Conservation (phyloP, 2,113 vertebrate species). For the Mola mola region DNA sequence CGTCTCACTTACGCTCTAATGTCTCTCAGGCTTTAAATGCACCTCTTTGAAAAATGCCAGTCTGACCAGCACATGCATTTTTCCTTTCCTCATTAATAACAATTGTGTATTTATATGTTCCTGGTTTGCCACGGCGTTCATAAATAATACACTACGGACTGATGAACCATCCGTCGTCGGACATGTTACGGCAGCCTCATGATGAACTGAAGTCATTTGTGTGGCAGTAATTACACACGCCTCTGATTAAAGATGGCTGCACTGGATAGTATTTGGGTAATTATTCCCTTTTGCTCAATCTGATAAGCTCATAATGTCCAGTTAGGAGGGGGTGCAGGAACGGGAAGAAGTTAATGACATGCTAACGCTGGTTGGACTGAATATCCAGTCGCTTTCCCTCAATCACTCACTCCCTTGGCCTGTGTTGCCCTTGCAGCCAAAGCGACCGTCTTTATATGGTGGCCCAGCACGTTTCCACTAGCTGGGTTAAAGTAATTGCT, state of each 20-base stretch:
- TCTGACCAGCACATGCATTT: constrained; percentile 68
- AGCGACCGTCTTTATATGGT: constrained; percentile 64
- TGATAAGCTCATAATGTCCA: constrained; percentile 80
- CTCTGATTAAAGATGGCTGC: constrained; percentile 81
- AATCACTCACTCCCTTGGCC: constrained; percentile 71
- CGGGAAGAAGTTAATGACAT: constrained; percentile 73
- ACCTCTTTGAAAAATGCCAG: constrained; percentile 69
- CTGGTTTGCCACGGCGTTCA: constrained; percentile 44
- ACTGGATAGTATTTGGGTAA: constrained; percentile 81
- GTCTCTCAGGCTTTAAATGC: constrained; percentile 65
- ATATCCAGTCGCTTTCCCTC: constrained; percentile 71
- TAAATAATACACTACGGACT: constrained; percentile 76
- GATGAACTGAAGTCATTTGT: constrained; percentile 80
- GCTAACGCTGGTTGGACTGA: constrained; percentile 69
- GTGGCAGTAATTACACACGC: constrained; percentile 82
- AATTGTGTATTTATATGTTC: constrained; percentile 71
- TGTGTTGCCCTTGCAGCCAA: constrained; percentile 58
- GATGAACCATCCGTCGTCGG: constrained; percentile 73
- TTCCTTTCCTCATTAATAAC: constrained; percentile 70
- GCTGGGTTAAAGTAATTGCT: constrained; percentile 68
- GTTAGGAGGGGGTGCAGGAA: constrained; percentile 43
- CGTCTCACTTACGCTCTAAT: constrained; percentile 63
- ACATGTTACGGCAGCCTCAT: constrained; percentile 72
- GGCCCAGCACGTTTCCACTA: constrained; percentile 64
- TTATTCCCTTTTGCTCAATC: constrained; percentile 80